Evolutionary conservation across 30 jellyfish, hydroid and myxozoan genomes (phyloP).

Genomic region (Pseudorhiza aurosa): DNA sequence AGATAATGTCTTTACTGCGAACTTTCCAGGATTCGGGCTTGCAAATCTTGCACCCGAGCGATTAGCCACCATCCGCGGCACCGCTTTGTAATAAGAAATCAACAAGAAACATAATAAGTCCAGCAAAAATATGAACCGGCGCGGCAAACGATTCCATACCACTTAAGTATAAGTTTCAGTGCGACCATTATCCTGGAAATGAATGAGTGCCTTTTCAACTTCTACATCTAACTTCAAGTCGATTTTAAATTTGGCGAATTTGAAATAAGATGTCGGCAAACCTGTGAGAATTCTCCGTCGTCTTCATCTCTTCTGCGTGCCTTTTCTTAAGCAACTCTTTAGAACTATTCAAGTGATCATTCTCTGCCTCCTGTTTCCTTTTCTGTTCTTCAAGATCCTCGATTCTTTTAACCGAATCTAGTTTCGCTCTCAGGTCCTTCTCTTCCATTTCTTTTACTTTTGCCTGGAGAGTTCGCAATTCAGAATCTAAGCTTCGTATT

Average conservation of each 20-base stretch:
- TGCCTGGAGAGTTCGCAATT: constrained; percentile 61
- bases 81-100: no score
- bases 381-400: constrained; percentile 72
- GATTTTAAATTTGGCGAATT: neutral
- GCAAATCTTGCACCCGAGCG: no score
- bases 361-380: constrained; percentile 72
- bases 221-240: no score
- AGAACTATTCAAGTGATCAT: constrained; percentile 48
- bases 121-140: no score
- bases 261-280: neutral
- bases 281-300: constrained; percentile 84
- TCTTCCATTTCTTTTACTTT: constrained; percentile 70
- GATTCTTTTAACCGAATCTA: constrained; percentile 50
- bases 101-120: no score
- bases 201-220: no score
- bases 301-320: constrained; percentile 80
- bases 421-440: neutral
- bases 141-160: no score
- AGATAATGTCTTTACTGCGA: no score
- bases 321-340: constrained; percentile 61
- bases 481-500: constrained; percentile 54
- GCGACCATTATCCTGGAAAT: no score
- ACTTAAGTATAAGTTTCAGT: no score
- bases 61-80: no score
- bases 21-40: no score